Evolutionary conservation across 2,113 vertebrate species (phyloP).

Genomic region (Chaetura pelagica): DNA sequence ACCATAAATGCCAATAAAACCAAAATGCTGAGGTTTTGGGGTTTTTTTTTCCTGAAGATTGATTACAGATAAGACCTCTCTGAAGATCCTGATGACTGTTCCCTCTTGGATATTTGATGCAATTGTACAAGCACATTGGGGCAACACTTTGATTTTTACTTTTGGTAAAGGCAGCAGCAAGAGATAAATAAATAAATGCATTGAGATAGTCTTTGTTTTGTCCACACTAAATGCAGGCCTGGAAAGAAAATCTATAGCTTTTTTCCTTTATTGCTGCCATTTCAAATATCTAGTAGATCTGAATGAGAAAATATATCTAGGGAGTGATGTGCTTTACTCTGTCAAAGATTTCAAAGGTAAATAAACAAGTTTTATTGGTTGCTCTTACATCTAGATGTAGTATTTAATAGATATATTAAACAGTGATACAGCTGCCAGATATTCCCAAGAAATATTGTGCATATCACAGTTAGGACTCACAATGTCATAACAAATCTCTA

Average conservation of each 20-base stretch:
- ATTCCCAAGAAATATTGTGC: slow-evolving; percentile 1
- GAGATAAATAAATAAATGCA: slow-evolving; percentile 26
- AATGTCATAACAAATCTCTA: slow-evolving; percentile 26
- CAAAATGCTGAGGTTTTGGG: not conserved
- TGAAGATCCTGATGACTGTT: not conserved
- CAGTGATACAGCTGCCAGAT: slow-evolving; percentile 28
- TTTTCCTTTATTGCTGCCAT: slow-evolving; percentile 38
- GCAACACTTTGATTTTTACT: not conserved
- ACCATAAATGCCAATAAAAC: slow-evolving; percentile 19
- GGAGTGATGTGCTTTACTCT: slow-evolving; percentile 12
- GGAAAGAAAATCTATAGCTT: not conserved
- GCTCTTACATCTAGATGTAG: slow-evolving; percentile 30
- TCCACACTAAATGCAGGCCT: not conserved
- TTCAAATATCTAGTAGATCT: slow-evolving; percentile 1
- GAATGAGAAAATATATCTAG: slow-evolving; percentile 17
- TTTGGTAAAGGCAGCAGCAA: not conserved
- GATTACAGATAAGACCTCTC: not conserved
- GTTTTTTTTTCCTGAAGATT: not conserved
- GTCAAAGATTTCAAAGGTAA: slow-evolving; percentile 46
- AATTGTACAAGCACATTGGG: not conserved
- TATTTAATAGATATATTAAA: slow-evolving; percentile 52
- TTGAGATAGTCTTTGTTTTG: slow-evolving; percentile 27
- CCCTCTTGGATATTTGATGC: slow-evolving; percentile 24
- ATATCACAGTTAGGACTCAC: not conserved
- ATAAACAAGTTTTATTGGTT: slow-evolving; percentile 63